These are phyloP conservation scores for Augiades crinisus DNA, from an alignment of 2,888 invertebrate genomes.

Conservation along the genomic window DNA sequence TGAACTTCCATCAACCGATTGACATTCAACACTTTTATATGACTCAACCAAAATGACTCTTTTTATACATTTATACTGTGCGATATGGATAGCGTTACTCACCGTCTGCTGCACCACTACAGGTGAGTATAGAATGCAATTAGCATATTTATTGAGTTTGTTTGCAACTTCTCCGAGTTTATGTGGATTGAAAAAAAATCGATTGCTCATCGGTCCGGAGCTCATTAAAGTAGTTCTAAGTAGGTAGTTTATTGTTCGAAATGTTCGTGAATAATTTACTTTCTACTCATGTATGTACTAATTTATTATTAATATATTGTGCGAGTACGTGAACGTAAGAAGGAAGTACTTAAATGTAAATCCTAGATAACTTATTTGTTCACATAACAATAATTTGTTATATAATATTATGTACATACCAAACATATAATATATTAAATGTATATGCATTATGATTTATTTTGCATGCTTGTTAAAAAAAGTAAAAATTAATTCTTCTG, in stretches of 20 bases:
- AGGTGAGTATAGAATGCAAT: conserved; percentile 69
- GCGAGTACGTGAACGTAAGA: too few species aligned
- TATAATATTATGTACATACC: too few species aligned
- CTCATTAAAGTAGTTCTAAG: conserved; percentile 1
- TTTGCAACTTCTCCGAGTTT: conserved; percentile 55
- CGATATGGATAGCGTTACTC: conserved; percentile 68
- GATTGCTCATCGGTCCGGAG: background rate
- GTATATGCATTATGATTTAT: too few species aligned
- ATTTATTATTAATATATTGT: too few species aligned
- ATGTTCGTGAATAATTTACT: too few species aligned
- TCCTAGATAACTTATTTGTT: too few species aligned
- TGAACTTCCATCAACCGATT: conserved; percentile 49
- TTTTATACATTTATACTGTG: conserved; percentile 78
- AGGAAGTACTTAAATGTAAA: too few species aligned
- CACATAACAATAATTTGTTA: too few species aligned
- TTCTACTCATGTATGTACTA: too few species aligned
- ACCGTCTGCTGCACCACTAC: conserved; percentile 66
- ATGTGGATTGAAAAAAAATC: conserved; percentile 30
- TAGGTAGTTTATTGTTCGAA: background rate
- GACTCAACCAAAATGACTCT: conserved; percentile 68
- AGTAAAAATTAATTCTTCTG: too few species aligned
- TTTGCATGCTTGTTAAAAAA: too few species aligned
- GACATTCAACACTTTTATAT: conserved; percentile 45
- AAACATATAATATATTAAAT: too few species aligned
- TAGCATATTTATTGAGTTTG: conserved; percentile 68